phyloP scores from a whole-genome alignment of 2,888 invertebrate species.

The Ypsolopha scabrella region DNA sequence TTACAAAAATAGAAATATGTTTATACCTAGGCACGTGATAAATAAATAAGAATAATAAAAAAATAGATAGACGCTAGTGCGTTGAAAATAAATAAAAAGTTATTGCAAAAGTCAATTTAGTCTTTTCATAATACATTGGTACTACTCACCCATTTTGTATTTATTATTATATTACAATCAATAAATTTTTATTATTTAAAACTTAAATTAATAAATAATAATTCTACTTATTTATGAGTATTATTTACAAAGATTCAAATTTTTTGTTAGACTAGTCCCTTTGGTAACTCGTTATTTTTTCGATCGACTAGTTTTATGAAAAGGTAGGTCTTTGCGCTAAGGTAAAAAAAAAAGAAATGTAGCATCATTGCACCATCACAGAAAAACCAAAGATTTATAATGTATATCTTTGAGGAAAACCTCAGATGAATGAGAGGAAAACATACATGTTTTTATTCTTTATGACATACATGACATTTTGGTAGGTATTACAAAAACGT shows the following conservation, averaged over 20 bases:
- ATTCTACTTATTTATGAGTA: slow-evolving; percentile 63
- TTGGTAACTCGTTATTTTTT: slow-evolving; percentile 3
- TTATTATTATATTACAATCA: slow-evolving; percentile 26
- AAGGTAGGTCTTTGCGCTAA: no score
- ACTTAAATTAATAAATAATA: slow-evolving; percentile 43
- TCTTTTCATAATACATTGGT: slow-evolving; percentile 13
- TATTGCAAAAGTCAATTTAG: slow-evolving; percentile 21
- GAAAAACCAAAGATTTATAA: no score
- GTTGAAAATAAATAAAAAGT: slow-evolving; percentile 4
- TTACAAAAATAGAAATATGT: background rate
- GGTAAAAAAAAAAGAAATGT: no score
- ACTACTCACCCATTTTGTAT: slow-evolving; percentile 31
- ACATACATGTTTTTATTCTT: background rate
- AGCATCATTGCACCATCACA: no score
- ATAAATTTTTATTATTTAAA: slow-evolving; percentile 41
- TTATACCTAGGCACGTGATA: background rate
- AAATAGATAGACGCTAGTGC: background rate
- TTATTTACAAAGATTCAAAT: slow-evolving; percentile 50
- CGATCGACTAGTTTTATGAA: background rate
- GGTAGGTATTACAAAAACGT: no score
- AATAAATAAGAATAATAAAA: slow-evolving; percentile 3
- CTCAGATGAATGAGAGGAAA: no score
- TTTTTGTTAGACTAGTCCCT: slow-evolving; percentile 57
- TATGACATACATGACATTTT: no score
- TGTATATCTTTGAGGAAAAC: no score